These are phyloP conservation scores for Plemyria rubiginata DNA, from an alignment of 2,888 invertebrate genomes.

Conservation along the genomic window DNA sequence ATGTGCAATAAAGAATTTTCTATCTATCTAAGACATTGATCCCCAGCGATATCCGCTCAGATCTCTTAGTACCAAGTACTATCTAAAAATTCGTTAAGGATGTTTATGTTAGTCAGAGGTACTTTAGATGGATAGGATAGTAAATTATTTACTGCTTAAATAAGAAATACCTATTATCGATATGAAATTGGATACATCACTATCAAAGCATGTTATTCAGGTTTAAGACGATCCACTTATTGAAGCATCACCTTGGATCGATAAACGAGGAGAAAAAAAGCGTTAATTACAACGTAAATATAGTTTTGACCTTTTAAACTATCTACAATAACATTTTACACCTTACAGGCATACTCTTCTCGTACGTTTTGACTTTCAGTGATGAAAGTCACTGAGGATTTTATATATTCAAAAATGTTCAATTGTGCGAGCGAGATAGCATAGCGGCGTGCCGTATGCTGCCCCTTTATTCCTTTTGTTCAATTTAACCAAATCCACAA, in stretches of 20 bases:
- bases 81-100: no score
- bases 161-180: not conserved
- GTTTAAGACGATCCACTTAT: constrained; percentile 62
- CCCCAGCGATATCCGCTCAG: no score
- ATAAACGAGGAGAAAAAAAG: constrained; percentile 43
- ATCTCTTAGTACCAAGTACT: no score
- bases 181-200: constrained; percentile 45
- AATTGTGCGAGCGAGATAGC: no score
- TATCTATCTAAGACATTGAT: no score
- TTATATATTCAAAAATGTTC: no score
- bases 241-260: constrained; percentile 57
- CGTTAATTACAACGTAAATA: constrained; percentile 35
- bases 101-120: no score
- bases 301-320: constrained; percentile 16
- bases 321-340: constrained; percentile 1
- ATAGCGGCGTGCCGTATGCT: no score
- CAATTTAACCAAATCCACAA: constrained; percentile 57
- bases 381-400: no score
- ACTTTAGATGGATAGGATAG: no score
- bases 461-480: constrained; percentile 47
- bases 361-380: not conserved
- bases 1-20: no score
- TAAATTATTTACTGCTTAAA: no score
- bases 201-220: constrained; percentile 61
- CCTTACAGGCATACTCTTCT: not conserved